Percentiles rank a stretch among this genome's conserved stretches.
Evolutionary conservation across 2,797 vertebrate species (phyloP).

Genomic region (Poecilia picta): DNA sequence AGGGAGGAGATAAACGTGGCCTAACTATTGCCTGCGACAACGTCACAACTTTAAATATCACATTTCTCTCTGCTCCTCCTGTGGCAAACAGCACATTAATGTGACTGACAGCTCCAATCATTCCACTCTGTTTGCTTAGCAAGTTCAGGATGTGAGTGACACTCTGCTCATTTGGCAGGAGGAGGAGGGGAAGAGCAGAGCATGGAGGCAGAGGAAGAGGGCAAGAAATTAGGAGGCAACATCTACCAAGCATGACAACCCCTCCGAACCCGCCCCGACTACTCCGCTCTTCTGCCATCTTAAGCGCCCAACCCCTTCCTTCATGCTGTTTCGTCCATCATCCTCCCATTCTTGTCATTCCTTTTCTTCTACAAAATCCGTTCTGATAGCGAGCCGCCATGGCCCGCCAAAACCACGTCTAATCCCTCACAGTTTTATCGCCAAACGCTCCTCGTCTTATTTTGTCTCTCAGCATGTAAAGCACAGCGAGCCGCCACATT

Average conservation of each 20-base stretch:
- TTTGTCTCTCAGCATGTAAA: conserved; percentile 70
- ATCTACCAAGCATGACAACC: conserved; percentile 64
- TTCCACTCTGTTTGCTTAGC: conserved; percentile 72
- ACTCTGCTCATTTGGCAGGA: conserved; percentile 63
- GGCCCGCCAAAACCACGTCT: conserved; percentile 78
- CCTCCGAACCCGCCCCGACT: conserved; percentile 34
- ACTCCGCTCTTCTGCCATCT: conserved; percentile 22
- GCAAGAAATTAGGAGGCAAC: conserved; percentile 75
- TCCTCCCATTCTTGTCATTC: conserved; percentile 72
- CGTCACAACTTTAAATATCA: conserved; percentile 30
- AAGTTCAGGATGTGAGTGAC: conserved; percentile 78
- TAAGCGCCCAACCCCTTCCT: conserved; percentile 31
- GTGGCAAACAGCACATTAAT: conserved; percentile 71
- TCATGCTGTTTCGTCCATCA: conserved; percentile 60
- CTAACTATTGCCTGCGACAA: conserved; percentile 44
- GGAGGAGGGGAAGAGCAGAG: conserved; percentile 42
- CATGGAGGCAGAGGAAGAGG: conserved; percentile 48
- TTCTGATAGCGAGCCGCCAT: conserved; percentile 82
- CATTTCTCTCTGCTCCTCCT: conserved; percentile 39
- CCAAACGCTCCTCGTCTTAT: conserved; percentile 74
- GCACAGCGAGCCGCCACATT: conserved; percentile 77
- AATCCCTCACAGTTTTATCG: conserved; percentile 83
- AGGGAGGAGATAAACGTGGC: conserved; percentile 46
- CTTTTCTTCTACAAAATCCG: conserved; percentile 72
- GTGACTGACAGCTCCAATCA: conserved; percentile 80